Evolutionary conservation across 2,888 invertebrate genomes (phyloP).

Genomic region (Allacma fusca): DNA sequence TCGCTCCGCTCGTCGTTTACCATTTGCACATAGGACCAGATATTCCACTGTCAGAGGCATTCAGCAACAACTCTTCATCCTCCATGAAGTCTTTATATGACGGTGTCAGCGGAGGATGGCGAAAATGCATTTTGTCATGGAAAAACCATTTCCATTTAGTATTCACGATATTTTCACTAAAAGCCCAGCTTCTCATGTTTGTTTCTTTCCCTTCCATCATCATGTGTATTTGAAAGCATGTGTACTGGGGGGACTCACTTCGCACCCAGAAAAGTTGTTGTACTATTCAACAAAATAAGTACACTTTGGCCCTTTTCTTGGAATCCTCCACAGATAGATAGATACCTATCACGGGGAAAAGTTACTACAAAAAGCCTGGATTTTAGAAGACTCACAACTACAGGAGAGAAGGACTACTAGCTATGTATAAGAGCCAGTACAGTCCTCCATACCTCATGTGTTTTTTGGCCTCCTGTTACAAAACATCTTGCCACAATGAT

Average conservation of each 20-base stretch:
- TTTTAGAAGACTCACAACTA: neutral
- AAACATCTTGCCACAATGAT: too few relatives aligned
- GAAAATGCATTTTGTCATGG: slow-evolving; percentile 40
- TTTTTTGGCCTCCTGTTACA: neutral
- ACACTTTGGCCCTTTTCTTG: too few relatives aligned
- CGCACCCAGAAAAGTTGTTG: too few relatives aligned
- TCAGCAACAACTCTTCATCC: slow-evolving; percentile 41
- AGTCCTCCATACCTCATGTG: neutral
- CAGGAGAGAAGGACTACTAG: neutral
- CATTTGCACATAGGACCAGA: neutral
- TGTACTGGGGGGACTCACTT: neutral
- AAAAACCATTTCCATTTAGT: slow-evolving; percentile 46
- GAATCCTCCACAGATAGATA: too few relatives aligned
- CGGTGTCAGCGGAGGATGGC: slow-evolving; percentile 38
- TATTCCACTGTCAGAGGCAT: slow-evolving; percentile 44
- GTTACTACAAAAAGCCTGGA: neutral
- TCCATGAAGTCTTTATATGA: slow-evolving; percentile 26
- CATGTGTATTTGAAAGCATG: neutral
- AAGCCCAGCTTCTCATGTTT: slow-evolving; percentile 32
- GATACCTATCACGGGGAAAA: too few relatives aligned
- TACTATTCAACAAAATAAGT: too few relatives aligned
- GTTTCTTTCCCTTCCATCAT: slow-evolving; percentile 11
- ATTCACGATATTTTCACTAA: slow-evolving; percentile 48
- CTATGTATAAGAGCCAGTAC: neutral
- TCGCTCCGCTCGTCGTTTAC: neutral